Base-by-base conservation (phyloP, 2,888 invertebrate species). In the Epinotia brunnichana region DNA sequence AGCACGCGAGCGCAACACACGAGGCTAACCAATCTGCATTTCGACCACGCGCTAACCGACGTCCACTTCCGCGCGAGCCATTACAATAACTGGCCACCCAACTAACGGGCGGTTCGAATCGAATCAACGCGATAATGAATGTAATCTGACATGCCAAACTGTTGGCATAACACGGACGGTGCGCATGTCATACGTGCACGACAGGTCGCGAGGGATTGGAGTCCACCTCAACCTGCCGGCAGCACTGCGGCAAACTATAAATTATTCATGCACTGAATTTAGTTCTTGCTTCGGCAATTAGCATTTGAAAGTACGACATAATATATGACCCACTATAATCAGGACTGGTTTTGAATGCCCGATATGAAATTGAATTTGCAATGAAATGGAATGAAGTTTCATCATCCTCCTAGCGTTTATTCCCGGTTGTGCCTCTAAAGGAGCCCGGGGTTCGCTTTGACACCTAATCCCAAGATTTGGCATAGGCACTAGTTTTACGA, bases 61-160 rank as follows among this genome's bases (percentile, higher is more conserved):
- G 89, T 83, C 90, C 89, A 88, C 86, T 87, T 85, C 88, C 87
- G 84, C 80, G 87, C 87, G 87, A 86, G 85, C 81, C 84, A 82
- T 82, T 83, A 82, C 84, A 82, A 83, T 86, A 83, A 90, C 90
- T 90, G 85, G 87, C 72, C 70, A 76, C 77, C 78, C 70, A 74
- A 73, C 70, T 76, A 75, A 74, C 75, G 66, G 74, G 73, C 57
- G 71, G 67, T 61, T 70, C 68, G 72, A 68, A 72, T 71, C 60
- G 70, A 71, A 71, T 66, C 67, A 54, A 60, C 17, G 67, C 71
- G 71, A 73, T 74, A 78, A 76, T 77, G 80, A 78, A 76, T 77
- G 79, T 79, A 57, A 71, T 63, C 68, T 71, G 79, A 80, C 80
- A 82, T 77, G 76, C 77, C 74, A 80, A 78, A 79, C 74, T 77